A percentile compares a stretch with the other conserved stretches of the same genome.
Evolutionary conservation across 2,888 invertebrate species (phyloP).

Genomic region (Drosophila nigricruria): DNA sequence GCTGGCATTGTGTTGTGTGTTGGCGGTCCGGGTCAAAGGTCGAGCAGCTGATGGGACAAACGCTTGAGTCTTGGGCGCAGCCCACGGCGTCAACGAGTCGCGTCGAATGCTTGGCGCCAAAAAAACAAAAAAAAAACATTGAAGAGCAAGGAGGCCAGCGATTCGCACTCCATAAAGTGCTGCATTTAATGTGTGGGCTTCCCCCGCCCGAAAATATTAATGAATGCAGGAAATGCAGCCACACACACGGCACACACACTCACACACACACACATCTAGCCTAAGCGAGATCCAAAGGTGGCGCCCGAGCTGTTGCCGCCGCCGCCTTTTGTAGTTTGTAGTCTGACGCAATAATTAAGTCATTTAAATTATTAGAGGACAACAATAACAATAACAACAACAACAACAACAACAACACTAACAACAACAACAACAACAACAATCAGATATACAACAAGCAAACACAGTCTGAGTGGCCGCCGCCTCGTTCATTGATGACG

Average conservation of each 20-base stretch:
- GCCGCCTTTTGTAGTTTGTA: constrained; percentile 63
- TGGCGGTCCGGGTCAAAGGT: constrained; percentile 70
- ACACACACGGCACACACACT: constrained; percentile 8
- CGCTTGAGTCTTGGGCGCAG: constrained; percentile 10
- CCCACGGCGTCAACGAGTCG: constrained; percentile 60
- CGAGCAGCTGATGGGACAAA: constrained; percentile 57
- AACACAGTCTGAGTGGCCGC: constrained; percentile 28
- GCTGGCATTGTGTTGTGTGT: constrained; percentile 41
- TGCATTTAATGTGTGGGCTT: constrained; percentile 50
- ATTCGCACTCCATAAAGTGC: constrained; percentile 82
- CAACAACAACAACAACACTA: constrained; percentile 1
- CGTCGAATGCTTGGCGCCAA: constrained; percentile 72
- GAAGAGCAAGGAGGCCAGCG: constrained; percentile 15
- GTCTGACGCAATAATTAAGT: constrained; percentile 83
- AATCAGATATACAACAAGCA: not conserved
- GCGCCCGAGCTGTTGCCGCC: constrained; percentile 34
- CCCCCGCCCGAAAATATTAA: constrained; percentile 35
- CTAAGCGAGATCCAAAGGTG: constrained; percentile 34
- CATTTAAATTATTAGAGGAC: constrained; percentile 80
- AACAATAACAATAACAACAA: constrained; percentile 55
- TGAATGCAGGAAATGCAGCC: constrained; percentile 63
- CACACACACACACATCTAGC: not conserved
- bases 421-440: constrained; percentile 8
- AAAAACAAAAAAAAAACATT: no score
- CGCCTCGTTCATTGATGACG: constrained; percentile 52